These are phyloP conservation scores for Lutjanus argentimaculatus DNA, from an alignment of 2,797 vertebrate species.

Conservation along the genomic window DNA sequence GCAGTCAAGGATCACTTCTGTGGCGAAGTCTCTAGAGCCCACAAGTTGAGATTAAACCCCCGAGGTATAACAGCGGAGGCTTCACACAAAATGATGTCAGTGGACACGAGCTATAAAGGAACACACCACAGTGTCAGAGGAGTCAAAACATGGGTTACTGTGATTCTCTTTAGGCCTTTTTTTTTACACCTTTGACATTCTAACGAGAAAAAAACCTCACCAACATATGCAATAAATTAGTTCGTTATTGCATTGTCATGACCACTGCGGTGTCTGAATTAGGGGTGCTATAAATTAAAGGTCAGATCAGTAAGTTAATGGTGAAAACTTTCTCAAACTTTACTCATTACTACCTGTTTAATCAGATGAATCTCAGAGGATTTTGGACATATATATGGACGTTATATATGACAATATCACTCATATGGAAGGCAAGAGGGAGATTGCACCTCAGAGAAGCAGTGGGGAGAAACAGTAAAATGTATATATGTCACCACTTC, in stretches of 20 bases:
- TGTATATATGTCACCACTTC: too few relatives aligned
- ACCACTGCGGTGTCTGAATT: constrained; percentile 5
- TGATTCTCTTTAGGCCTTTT: background rate
- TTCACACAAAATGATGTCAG: constrained; percentile 18
- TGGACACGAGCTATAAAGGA: constrained; percentile 22
- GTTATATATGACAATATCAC: too few relatives aligned
- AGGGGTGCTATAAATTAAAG: constrained; percentile 16
- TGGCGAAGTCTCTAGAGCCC: constrained; percentile 35
- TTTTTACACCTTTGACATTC: constrained; percentile 5
- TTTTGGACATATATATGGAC: too few relatives aligned
- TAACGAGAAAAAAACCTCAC: constrained; percentile 12
- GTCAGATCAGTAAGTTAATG: constrained; percentile 24
- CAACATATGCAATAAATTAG: background rate
- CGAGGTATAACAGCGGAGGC: constrained; percentile 26
- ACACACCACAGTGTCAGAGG: background rate
- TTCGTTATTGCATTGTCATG: constrained; percentile 21
- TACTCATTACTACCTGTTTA: background rate
- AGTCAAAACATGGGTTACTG: constrained; percentile 10
- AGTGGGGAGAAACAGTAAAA: too few relatives aligned
- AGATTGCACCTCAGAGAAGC: too few relatives aligned
- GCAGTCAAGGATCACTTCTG: constrained; percentile 49
- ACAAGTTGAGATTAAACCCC: constrained; percentile 51
- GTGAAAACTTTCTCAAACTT: constrained; percentile 1
- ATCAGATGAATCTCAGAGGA: background rate
- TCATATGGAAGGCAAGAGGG: too few relatives aligned